phyloP scores from a whole-genome alignment of 2,113 vertebrate species.

The Plestiodon gilberti region DNA sequence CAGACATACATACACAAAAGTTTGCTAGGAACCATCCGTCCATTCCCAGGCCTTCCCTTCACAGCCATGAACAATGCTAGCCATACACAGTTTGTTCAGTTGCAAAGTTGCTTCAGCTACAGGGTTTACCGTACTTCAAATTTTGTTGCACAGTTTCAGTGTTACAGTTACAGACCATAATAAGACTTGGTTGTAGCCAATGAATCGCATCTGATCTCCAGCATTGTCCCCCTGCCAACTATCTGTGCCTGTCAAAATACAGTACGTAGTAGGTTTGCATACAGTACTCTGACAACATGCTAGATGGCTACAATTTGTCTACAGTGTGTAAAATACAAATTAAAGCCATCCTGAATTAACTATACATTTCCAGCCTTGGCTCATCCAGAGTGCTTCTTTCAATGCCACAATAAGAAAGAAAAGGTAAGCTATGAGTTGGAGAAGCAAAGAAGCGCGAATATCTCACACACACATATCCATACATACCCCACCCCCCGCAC shows the following conservation, averaged over 20 bases:
- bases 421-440: not conserved
- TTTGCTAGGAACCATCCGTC: not conserved
- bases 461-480: not conserved
- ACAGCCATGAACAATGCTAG: not conserved
- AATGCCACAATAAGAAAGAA: not conserved
- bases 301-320: not conserved
- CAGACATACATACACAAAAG: not conserved
- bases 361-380: not conserved
- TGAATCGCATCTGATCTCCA: not conserved
- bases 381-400: not conserved
- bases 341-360: not conserved
- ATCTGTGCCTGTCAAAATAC: not conserved
- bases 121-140: too few species aligned
- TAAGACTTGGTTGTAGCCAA: not conserved
- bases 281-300: not conserved
- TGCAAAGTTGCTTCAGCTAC: not conserved
- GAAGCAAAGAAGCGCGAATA: not conserved
- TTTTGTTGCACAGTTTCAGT: not conserved
- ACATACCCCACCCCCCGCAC: not conserved
- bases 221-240: not conserved
- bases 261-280: not conserved
- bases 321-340: not conserved
- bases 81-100: not conserved
- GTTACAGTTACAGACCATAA: not conserved
- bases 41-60: too few species aligned